Percentiles rank a stretch among this genome's conserved stretches.
These are phyloP conservation scores for Nylanderia fulva DNA, from an alignment of 1,140 invertebrate genomes.

Conservation along the genomic window DNA sequence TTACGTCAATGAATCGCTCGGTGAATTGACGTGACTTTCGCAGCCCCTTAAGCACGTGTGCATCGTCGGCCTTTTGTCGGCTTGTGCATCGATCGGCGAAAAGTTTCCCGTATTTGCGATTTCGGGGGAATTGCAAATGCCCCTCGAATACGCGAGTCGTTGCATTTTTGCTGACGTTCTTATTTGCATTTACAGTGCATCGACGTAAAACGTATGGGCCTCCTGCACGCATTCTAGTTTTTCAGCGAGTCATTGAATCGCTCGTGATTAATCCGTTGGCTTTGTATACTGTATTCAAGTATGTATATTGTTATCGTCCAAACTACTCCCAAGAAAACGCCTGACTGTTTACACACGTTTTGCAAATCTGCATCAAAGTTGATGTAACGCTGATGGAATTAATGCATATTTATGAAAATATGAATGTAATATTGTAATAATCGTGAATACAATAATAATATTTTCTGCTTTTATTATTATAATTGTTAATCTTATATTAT, in stretches of 20 bases:
- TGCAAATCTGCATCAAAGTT: background rate
- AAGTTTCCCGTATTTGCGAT: background rate
- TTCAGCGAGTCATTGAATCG: slow-evolving; percentile 52
- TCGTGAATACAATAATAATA: too few species aligned
- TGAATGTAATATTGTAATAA: too few species aligned
- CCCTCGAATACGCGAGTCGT: background rate
- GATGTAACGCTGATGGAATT: background rate
- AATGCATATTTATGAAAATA: background rate
- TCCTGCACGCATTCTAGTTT: slow-evolving; percentile 25
- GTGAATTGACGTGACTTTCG: slow-evolving; percentile 1
- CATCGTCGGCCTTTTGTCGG: background rate
- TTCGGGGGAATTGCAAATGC: slow-evolving; percentile 32
- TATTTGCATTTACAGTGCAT: slow-evolving; percentile 55
- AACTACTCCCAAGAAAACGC: background rate
- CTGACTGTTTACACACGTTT: background rate
- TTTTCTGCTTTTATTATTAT: background rate
- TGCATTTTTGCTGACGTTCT: slow-evolving; percentile 35
- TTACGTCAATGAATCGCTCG: background rate
- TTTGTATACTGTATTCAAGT: background rate
- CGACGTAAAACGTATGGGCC: background rate
- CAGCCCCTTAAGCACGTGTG: background rate
- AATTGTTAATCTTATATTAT: background rate
- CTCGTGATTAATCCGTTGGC: slow-evolving; percentile 48
- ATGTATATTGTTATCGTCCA: slow-evolving; percentile 1
- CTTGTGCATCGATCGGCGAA: background rate